Conservation (phyloP, 1,140 invertebrate species). For the Trichomalopsis sarcophagae region DNA sequence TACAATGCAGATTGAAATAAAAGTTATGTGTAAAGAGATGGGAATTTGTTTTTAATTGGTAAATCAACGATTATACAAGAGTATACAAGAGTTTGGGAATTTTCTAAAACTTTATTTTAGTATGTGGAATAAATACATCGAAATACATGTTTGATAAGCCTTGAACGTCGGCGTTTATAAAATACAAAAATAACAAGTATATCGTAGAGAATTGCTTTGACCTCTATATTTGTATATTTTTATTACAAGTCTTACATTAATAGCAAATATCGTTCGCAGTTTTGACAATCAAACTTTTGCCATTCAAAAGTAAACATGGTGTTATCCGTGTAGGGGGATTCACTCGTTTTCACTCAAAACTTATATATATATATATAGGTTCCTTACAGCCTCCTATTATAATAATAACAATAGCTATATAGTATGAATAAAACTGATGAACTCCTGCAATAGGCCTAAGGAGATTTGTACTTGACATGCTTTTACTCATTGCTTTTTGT, state of each 20-base stretch:
- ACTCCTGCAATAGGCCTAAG: background rate
- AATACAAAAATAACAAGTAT: conserved; percentile 1
- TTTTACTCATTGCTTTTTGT: background rate
- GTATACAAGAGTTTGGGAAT: background rate
- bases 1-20: background rate
- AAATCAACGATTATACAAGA: background rate
- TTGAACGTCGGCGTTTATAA: background rate
- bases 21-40: background rate
- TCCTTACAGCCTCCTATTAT: background rate
- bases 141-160: background rate
- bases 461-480: background rate
- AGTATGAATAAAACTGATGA: background rate
- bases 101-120: background rate
- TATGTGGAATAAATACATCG: background rate
- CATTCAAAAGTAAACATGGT: background rate
- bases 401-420: too few relatives aligned
- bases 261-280: background rate
- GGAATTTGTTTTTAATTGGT: background rate
- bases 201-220: background rate
- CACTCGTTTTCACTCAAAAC: background rate
- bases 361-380: background rate
- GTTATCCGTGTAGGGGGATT: background rate
- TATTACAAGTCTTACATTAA: too few relatives aligned
- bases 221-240: background rate
- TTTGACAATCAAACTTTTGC: background rate